phyloP scores from a whole-genome alignment of 2,888 invertebrate genomes.

The Micropterix aruncella region DNA sequence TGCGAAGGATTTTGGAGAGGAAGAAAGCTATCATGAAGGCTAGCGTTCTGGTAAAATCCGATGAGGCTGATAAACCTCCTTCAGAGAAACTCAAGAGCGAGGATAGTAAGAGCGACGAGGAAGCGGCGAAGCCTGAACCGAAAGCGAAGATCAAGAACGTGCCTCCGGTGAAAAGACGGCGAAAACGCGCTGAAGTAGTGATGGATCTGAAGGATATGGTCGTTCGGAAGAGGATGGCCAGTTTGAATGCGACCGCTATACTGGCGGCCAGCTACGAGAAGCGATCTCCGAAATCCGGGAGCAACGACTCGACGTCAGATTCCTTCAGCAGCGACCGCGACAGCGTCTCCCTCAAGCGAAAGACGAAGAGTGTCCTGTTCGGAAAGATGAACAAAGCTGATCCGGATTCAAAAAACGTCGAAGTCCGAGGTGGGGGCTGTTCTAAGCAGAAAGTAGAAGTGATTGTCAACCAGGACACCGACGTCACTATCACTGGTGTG shows the following conservation, averaged over 20 bases:
- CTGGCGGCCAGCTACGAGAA: slow-evolving; percentile 81
- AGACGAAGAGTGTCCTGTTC: slow-evolving; percentile 21
- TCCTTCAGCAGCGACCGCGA: slow-evolving; percentile 35
- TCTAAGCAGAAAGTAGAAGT: slow-evolving; percentile 55
- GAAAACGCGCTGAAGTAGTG: slow-evolving; percentile 46
- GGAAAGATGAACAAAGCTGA: slow-evolving; percentile 40
- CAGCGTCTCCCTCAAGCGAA: slow-evolving; percentile 29
- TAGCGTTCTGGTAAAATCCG: slow-evolving; percentile 24
- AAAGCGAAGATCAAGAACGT: slow-evolving; percentile 21
- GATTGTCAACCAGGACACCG: slow-evolving; percentile 74
- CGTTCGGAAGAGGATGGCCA: slow-evolving; percentile 82
- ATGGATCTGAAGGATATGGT: slow-evolving; percentile 81
- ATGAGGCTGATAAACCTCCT: slow-evolving; percentile 33
- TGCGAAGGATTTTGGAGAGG: slow-evolving; percentile 25
- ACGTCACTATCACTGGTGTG: slow-evolving; percentile 78
- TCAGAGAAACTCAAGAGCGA: slow-evolving; percentile 1
- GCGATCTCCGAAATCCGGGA: slow-evolving; percentile 41
- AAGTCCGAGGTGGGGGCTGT: neutral
- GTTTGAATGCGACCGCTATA: slow-evolving; percentile 80
- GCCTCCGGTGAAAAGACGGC: slow-evolving; percentile 35
- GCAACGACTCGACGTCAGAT: slow-evolving; percentile 41
- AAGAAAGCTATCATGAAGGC: slow-evolving; percentile 23
- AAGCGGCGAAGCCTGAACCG: slow-evolving; percentile 6
- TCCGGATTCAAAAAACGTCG: slow-evolving; percentile 12
- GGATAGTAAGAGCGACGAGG: slow-evolving; percentile 30